Evolutionary conservation across 2,797 vertebrate species (phyloP).

Genomic region (Euphonia xanthogaster): DNA sequence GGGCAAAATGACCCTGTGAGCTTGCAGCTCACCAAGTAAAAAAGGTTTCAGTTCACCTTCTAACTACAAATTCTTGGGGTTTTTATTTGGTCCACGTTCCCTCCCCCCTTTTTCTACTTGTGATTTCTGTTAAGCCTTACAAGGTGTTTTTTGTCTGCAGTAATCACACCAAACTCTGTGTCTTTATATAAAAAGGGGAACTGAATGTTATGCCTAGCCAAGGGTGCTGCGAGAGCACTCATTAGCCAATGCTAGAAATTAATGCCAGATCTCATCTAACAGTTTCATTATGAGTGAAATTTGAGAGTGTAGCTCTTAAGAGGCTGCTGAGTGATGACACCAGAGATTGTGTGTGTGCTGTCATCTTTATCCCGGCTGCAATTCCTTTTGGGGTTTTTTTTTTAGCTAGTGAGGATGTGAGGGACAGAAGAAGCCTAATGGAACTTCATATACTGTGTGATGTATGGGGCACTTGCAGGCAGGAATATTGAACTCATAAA

Average conservation of each 20-base stretch:
- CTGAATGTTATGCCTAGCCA: background rate
- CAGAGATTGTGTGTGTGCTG: background rate
- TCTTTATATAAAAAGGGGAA: slow-evolving; percentile 18
- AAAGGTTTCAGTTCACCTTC: background rate
- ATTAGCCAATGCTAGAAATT: background rate
- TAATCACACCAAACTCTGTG: background rate
- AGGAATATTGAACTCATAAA: slow-evolving; percentile 60
- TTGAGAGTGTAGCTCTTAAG: background rate
- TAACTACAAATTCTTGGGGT: background rate
- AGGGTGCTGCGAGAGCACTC: background rate
- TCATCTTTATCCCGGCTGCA: background rate
- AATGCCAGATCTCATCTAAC: background rate
- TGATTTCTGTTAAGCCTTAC: background rate
- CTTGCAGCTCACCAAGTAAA: background rate
- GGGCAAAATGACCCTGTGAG: background rate
- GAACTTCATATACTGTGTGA: slow-evolving; percentile 1
- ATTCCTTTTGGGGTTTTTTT: background rate
- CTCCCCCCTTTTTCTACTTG: background rate
- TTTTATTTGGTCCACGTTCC: background rate
- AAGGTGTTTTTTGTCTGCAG: background rate
- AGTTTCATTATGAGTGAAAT: background rate
- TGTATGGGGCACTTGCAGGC: slow-evolving; percentile 36
- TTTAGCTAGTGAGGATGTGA: background rate
- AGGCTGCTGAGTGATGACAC: background rate
- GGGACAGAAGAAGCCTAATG: slow-evolving; percentile 42